Percentiles rank a stretch among this genome's conserved stretches.
These are phyloP conservation scores for Sakesphorus luctuosus DNA, from an alignment of 2,113 vertebrate genomes.

Conservation along the genomic window DNA sequence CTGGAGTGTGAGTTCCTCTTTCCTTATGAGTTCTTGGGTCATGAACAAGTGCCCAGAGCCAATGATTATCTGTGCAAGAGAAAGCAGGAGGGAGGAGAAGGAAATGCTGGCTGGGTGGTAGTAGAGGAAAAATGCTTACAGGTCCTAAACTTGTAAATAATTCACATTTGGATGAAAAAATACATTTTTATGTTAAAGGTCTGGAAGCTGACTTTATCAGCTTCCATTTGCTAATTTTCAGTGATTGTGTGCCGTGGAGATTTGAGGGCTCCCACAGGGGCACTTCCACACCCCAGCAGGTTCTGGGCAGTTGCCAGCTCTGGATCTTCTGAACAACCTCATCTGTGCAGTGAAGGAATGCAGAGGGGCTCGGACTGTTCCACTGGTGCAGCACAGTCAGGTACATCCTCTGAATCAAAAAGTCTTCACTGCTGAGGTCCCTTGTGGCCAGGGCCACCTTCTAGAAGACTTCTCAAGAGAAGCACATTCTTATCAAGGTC, in stretches of 20 bases:
- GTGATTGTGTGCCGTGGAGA: background rate
- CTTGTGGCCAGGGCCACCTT: constrained; percentile 6
- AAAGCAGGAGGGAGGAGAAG: background rate
- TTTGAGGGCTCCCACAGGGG: background rate
- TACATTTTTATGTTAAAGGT: background rate
- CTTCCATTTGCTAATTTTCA: background rate
- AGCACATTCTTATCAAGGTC: background rate
- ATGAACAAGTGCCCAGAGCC: background rate
- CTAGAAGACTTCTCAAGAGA: constrained; percentile 13
- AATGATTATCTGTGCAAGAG: background rate
- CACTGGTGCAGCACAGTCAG: accelerated
- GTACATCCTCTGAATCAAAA: background rate
- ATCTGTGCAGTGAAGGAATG: background rate
- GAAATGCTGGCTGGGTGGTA: background rate
- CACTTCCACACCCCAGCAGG: background rate
- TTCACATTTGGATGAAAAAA: background rate
- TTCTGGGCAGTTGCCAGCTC: background rate
- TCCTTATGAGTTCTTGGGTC: background rate
- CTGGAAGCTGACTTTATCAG: background rate
- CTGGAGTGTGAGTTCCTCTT: background rate
- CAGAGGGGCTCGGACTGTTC: background rate
- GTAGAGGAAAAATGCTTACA: background rate
- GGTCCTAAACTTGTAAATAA: background rate
- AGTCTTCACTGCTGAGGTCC: background rate
- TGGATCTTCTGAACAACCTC: background rate